phyloP scores from a whole-genome alignment of 2,113 vertebrate genomes.

The Protobothrops mucrosquamatus region DNA sequence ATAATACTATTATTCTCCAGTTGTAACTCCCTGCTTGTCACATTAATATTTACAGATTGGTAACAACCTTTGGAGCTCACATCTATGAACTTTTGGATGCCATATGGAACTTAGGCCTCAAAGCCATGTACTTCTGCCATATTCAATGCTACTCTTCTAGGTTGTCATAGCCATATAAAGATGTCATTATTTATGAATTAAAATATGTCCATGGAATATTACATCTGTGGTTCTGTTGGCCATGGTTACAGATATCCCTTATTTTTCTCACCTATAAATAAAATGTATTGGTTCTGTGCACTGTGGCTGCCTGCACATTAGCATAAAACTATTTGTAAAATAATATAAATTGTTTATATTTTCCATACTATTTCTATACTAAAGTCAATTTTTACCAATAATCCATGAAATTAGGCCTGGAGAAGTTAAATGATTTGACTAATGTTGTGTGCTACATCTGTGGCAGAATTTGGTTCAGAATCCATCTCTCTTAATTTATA shows the following conservation, averaged over 20 bases:
- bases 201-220: neutral
- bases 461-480: slow-evolving; percentile 22
- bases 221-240: neutral
- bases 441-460: slow-evolving; percentile 1
- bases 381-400: neutral
- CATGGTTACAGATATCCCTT: neutral
- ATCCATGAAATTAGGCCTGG: neutral
- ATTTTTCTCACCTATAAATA: neutral
- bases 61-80: neutral
- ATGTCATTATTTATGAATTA: neutral
- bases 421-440: slow-evolving; percentile 32
- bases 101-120: neutral
- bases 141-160: neutral
- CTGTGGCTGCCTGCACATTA: neutral
- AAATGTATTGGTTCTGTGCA: neutral
- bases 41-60: neutral
- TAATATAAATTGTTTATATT: neutral
- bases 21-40: neutral
- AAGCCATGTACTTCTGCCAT: neutral
- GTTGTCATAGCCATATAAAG: neutral
- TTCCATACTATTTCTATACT: neutral
- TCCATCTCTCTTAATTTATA: slow-evolving; percentile 52
- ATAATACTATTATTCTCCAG: neutral
- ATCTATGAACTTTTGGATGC: neutral
- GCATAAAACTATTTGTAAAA: neutral